Conservation (phyloP, 1,140 invertebrate species). For the Dreissena rostriformis region DNA sequence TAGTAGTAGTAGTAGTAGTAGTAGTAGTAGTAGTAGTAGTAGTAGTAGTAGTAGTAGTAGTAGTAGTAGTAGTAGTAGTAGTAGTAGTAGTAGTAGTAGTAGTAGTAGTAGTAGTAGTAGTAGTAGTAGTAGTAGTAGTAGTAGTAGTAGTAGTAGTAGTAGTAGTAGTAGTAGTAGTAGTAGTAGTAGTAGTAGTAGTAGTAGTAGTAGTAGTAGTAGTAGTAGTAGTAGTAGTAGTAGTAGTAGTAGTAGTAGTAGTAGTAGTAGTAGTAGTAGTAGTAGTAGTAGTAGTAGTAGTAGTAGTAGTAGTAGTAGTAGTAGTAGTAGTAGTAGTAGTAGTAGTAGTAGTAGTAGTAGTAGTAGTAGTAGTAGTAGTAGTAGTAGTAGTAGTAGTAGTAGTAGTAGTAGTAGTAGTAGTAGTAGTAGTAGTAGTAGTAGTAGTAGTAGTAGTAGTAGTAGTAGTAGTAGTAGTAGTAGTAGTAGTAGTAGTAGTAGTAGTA, state of each 20-base stretch:
- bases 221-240: conserved; percentile 6
- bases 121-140: background rate
- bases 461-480: conserved; percentile 6
- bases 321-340: conserved; percentile 6
- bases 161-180: conserved; percentile 6
- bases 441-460: background rate
- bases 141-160: conserved; percentile 6
- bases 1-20: conserved; percentile 6
- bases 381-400: conserved; percentile 6
- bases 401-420: conserved; percentile 1
- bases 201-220: conserved; percentile 6
- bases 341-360: conserved; percentile 6
- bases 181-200: conserved; percentile 6
- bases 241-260: background rate
- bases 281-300: conserved; percentile 6
- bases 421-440: background rate
- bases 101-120: background rate
- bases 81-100: conserved; percentile 6
- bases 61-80: conserved; percentile 6
- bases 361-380: conserved; percentile 4
- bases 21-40: conserved; percentile 6
- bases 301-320: conserved; percentile 6
- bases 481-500: conserved; percentile 3
- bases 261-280: background rate
- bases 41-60: conserved; percentile 6